These are phyloP conservation scores for Petrocephalus sullivani DNA, from an alignment of 2,797 vertebrate species.

Conservation along the genomic window DNA sequence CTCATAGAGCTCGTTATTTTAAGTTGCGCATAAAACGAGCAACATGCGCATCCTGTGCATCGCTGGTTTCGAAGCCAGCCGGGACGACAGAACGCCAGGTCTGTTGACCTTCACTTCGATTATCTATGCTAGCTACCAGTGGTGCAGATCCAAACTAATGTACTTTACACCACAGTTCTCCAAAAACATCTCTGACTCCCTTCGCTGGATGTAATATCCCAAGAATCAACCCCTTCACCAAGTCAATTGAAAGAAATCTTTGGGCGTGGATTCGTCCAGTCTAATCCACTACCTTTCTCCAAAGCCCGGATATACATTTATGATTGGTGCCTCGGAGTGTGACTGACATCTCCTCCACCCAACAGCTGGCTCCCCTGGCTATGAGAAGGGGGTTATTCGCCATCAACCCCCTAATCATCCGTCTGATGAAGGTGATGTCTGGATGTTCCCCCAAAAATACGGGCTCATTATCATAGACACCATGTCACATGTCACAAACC, in stretches of 20 bases:
- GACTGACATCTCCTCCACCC: background rate
- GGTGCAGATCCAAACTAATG: background rate
- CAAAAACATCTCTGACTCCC: background rate
- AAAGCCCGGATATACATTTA: background rate
- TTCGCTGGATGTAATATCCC: background rate
- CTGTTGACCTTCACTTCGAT: background rate
- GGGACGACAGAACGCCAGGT: background rate
- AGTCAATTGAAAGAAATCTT: background rate
- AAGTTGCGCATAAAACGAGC: no score
- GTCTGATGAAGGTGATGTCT: slow-evolving; percentile 30
- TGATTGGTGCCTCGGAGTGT: background rate
- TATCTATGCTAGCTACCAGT: background rate
- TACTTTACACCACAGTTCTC: background rate
- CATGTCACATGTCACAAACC: background rate
- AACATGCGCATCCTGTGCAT: no score
- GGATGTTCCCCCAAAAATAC: slow-evolving; percentile 28
- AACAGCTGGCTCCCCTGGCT: background rate
- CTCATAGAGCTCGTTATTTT: background rate
- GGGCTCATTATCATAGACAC: slow-evolving; percentile 29
- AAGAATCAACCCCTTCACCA: background rate
- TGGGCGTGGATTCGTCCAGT: background rate
- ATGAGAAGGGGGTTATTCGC: background rate
- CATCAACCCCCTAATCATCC: slow-evolving; percentile 17
- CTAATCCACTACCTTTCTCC: background rate
- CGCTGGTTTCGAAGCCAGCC: background rate